Conservation (phyloP, 2,888 invertebrate genomes). For the Sesia apiformis region DNA sequence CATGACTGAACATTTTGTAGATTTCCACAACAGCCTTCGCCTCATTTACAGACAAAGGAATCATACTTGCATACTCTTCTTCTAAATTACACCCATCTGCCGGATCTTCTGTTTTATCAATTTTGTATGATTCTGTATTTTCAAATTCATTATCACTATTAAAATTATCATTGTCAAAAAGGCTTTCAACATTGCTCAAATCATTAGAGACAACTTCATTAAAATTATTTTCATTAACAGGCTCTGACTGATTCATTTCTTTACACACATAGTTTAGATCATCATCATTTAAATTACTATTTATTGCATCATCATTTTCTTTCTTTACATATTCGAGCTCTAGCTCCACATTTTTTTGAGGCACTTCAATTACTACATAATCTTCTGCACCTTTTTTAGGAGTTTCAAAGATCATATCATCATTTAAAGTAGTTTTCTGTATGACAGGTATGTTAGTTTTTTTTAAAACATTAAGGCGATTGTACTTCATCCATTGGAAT, state of each 20-base stretch:
- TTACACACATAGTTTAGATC: not conserved
- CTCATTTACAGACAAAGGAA: constrained; percentile 45
- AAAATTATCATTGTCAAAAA: constrained; percentile 13
- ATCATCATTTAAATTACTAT: not conserved
- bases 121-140: constrained; percentile 9
- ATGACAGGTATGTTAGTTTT: constrained; percentile 27
- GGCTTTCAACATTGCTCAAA: constrained; percentile 20
- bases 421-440: constrained; percentile 31
- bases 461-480: constrained; percentile 19
- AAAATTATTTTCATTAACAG: not conserved
- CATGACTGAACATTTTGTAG: constrained; percentile 36
- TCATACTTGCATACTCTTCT: constrained; percentile 51
- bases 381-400: not conserved
- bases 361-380: too few species aligned
- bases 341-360: not conserved
- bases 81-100: constrained; percentile 42
- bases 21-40: constrained; percentile 50
- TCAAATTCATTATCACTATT: constrained; percentile 11
- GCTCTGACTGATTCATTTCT: not conserved
- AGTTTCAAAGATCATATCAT: not conserved
- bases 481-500: constrained; percentile 42
- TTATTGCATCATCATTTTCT: constrained; percentile 6
- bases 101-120: constrained; percentile 9
- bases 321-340: constrained; percentile 18
- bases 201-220: not conserved